Base-by-base conservation (phyloP, 1,140 invertebrate species). In the Euwallacea similis region DNA sequence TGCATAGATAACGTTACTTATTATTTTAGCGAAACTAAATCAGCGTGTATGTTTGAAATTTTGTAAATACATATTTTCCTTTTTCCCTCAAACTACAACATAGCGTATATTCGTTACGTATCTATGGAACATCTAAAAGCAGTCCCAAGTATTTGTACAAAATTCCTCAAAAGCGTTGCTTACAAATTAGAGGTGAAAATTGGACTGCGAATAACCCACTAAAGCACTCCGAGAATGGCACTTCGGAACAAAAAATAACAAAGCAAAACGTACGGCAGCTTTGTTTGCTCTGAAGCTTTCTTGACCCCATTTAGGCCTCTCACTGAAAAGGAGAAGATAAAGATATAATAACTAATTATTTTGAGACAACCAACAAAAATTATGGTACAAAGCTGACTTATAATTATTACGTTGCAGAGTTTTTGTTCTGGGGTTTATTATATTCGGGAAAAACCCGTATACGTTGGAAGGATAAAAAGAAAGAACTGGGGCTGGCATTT, bases 311-410 rank as follows among this genome's bases (percentile, higher is more conserved):
- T 71, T 21, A 71, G 69, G 41, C 53, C 69, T 56, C 61, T 33
- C 33, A 64, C 62, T 65, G 65, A 65, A 65, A 65, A 71, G 13
- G 54, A 61, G 15, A 69, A 69, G 46, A 69, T 69, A 69, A 69
- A 69, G 59, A 69, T 62, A 69, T 55, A 69, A 63, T 55, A 63
- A 69, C 62, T 69, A 69, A 69, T 69, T 69, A 69, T 69, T 47
- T 69, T 62, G 15, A 58, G 56, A 41, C n/a, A 42, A 59, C 44
- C 42, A 59, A 50, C 46, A 55, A 61, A 68, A 68, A 68, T 68
- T 60, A 68, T 42, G 55, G 60, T 59, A 15, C 58, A 10, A 13
- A 42, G 21, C 16, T 21, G 66, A 68, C 7, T 68, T 61, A 33
- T 50, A 50, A 50, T 50, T 50, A 50, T 10, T 50, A 11, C 46